Percentiles rank a stretch among this genome's conserved stretches.
Conservation (phyloP, 2,113 vertebrate species). For the Lipophrys pholis region DNA sequence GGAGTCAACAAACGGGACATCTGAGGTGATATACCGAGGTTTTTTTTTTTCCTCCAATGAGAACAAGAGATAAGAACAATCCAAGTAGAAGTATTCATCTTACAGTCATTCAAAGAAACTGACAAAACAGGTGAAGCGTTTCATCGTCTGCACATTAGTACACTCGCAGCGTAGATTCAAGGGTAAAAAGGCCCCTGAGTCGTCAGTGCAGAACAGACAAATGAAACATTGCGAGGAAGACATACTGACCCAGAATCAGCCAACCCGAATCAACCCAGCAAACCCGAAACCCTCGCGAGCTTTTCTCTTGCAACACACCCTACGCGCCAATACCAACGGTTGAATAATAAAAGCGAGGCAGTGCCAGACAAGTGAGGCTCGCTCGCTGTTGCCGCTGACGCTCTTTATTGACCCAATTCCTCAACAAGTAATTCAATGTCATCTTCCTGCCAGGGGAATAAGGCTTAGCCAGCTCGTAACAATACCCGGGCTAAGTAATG, state of each 20-base stretch:
- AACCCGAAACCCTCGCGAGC: not conserved
- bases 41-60: not conserved
- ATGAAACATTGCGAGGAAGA: constrained; percentile 36
- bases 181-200: constrained; percentile 67
- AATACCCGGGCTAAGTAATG: constrained; percentile 74
- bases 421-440: constrained; percentile 75
- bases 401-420: constrained; percentile 73
- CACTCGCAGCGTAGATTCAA: constrained; percentile 53
- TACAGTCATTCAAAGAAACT: constrained; percentile 34
- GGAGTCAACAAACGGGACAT: constrained; percentile 48
- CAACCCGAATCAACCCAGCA: constrained; percentile 29
- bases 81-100: constrained; percentile 36
- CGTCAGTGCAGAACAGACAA: constrained; percentile 65
- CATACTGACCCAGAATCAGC: constrained; percentile 20
- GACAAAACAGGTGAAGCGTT: constrained; percentile 46
- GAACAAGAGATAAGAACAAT: constrained; percentile 35
- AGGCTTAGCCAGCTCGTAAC: constrained; percentile 70
- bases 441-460: constrained; percentile 70
- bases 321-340: not conserved
- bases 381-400: constrained; percentile 28
- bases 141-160: constrained; percentile 51
- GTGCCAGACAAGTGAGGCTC: too few species aligned
- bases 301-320: not conserved
- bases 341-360: too few species aligned
- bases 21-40: constrained; percentile 12